A percentile compares a stretch with the other conserved stretches of the same genome.
Evolutionary conservation across 2,888 invertebrate species (phyloP).

Genomic region (Hirtodrosophila cameraria): DNA sequence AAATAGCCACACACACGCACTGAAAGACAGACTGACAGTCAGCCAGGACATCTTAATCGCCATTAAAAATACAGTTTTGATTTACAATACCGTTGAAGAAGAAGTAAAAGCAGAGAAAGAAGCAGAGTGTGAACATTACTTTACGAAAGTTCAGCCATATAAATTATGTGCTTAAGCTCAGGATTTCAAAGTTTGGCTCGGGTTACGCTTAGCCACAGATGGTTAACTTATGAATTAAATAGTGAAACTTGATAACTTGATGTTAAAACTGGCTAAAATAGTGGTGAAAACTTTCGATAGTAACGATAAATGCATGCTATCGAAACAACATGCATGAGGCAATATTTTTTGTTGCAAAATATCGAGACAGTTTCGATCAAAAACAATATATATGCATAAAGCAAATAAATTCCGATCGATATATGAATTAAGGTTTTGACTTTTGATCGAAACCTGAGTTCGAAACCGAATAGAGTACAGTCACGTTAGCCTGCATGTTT

Average conservation of each 20-base stretch:
- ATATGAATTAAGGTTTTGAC: too few species aligned
- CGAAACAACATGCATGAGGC: too few species aligned
- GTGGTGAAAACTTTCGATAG: too few species aligned
- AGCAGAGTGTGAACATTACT: slow-evolving; percentile 65
- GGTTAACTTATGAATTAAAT: neutral
- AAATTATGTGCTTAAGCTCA: slow-evolving; percentile 47
- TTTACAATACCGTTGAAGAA: slow-evolving; percentile 51
- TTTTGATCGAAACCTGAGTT: too few species aligned
- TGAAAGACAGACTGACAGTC: slow-evolving; percentile 10
- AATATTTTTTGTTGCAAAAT: too few species aligned
- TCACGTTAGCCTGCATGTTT: too few species aligned
- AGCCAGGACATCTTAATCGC: slow-evolving; percentile 64
- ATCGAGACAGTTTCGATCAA: too few species aligned
- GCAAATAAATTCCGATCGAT: too few species aligned
- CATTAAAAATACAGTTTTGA: slow-evolving; percentile 68
- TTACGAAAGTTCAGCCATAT: slow-evolving; percentile 42
- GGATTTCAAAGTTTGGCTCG: slow-evolving; percentile 22
- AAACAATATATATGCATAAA: too few species aligned
- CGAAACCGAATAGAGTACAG: too few species aligned
- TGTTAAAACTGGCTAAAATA: neutral
- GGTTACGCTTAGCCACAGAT: slow-evolving; percentile 24
- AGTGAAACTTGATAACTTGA: too few species aligned
- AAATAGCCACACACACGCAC: neutral
- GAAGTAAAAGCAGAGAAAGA: neutral
- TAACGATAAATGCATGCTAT: too few species aligned